Evolutionary conservation across 2,797 vertebrate species (phyloP), one percentile per base, ranked within the genome.

Genomic region (Squalus acanthias): DNA sequence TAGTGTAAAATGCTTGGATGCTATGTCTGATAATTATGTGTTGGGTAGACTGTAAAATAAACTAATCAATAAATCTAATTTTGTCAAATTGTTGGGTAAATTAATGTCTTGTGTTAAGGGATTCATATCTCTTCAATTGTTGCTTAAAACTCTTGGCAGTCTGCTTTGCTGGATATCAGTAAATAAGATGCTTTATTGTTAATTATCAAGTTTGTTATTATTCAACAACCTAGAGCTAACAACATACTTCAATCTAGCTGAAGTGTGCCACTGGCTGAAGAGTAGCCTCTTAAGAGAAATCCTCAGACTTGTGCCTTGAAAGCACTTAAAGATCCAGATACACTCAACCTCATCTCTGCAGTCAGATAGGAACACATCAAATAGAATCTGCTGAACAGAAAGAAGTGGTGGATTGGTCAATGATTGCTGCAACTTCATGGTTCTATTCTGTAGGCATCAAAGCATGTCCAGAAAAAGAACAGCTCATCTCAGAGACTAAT

Each of bases 21-120:
- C 96, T 97, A 89, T 76, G 93, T 95, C 97, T 97, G 97, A 97
- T 97, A 98, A 97, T 97, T 98, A 97, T 97, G 96, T 97, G 97
- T 97, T 97, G 97, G 97, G 95, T 97, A 97, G 97, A 97, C 97
- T 97, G 97, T 97, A 97, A 98, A 98, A 98, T 98, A 97, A 97
- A 97, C 97, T 97, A 98, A 97, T 97, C 97, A 97, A 97, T 97
- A 97, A 97, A 97, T 98, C 97, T 98, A 97, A 98, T 97, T 97
- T 97, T 97, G 97, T 98, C 98, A 97, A 97, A 97, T 97, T 97
- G 97, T 91, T 33, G 1, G 53, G 88, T 91, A 33, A 91, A 60
- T 91, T 57, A 13, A 29, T 63, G 10, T 29, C 63, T 91, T 63
- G 26, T 91, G 53, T 91, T 91, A 57, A 63, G 10, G 26, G 29